These are phyloP conservation scores for Tetraodon nigroviridis DNA, from an alignment of 2,113 vertebrate genomes.

Conservation along the genomic window DNA sequence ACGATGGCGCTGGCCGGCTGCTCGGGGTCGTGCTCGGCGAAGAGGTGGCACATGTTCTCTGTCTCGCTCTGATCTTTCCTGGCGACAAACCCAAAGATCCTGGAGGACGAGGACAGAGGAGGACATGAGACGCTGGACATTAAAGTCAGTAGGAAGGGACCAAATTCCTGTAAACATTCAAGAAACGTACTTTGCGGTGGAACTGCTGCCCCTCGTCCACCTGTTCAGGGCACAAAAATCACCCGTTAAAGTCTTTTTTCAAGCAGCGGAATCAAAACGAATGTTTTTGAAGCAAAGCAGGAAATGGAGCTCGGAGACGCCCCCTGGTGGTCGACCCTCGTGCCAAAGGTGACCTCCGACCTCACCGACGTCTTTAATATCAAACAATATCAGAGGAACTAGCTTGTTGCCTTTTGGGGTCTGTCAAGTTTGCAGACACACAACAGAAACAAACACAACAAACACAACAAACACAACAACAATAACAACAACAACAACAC, in stretches of 20 bases:
- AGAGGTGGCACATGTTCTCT: slow-evolving; percentile 90
- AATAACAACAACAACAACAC: not conserved
- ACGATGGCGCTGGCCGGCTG: slow-evolving; percentile 95
- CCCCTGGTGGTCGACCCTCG: no score
- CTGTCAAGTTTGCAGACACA: no score
- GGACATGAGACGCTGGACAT: not conserved
- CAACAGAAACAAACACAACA: no score
- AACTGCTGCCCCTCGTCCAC: slow-evolving; percentile 82
- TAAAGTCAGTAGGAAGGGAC: not conserved
- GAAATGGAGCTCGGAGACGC: no score
- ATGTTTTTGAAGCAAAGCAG: no score
- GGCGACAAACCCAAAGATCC: slow-evolving; percentile 92
- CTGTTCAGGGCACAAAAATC: slow-evolving; percentile 61
- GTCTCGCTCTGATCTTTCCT: slow-evolving; percentile 87
- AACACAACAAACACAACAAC: no score
- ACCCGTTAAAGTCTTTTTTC: not conserved
- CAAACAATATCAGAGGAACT: no score
- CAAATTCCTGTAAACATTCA: not conserved
- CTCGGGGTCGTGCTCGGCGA: slow-evolving; percentile 93
- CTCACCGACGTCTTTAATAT: no score
- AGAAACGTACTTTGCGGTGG: slow-evolving; percentile 82
- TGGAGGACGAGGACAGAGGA: slow-evolving; percentile 41
- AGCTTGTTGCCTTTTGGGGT: not conserved
- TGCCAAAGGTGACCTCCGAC: no score
- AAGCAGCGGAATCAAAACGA: no score